Percentiles rank a stretch among this genome's conserved stretches.
These are phyloP conservation scores for Melanotaenia duboulayi DNA, from an alignment of 2,113 vertebrate species.

Conservation along the genomic window DNA sequence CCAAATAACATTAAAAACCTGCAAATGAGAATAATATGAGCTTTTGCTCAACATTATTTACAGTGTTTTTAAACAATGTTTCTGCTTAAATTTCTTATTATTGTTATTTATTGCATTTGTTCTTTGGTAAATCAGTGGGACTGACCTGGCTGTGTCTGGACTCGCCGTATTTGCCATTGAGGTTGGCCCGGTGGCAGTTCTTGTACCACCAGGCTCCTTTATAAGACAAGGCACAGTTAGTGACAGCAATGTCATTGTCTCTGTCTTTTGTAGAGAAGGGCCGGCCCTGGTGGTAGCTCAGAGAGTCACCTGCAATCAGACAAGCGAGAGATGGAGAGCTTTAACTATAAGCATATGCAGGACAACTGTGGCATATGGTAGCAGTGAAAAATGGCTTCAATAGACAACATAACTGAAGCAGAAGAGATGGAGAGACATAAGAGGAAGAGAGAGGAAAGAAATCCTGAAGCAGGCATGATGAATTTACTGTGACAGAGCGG, in stretches of 20 bases:
- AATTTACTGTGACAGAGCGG: conserved; percentile 47
- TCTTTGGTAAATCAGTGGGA: not conserved
- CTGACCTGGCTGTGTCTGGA: conserved; percentile 97
- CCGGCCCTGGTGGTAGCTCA: conserved; percentile 97
- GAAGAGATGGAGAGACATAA: conserved; percentile 2
- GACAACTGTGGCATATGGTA: conserved; percentile 2
- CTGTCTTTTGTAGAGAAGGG: conserved; percentile 98
- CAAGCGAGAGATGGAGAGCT: not conserved
- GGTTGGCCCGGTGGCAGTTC: conserved; percentile 98
- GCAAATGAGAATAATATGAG: no score
- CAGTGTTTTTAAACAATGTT: no score
- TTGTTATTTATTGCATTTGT: not conserved
- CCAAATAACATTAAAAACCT: no score
- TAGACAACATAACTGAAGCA: conserved; percentile 31
- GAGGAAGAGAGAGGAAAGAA: conserved; percentile 2
- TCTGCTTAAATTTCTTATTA: no score
- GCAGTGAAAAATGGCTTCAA: conserved; percentile 19
- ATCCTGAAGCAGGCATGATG: conserved; percentile 15
- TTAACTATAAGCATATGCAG: conserved; percentile 3
- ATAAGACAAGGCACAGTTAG: conserved; percentile 98
- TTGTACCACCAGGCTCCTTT: conserved; percentile 99
- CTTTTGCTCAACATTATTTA: no score
- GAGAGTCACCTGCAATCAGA: conserved; percentile 89
- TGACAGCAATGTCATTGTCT: conserved; percentile 97
- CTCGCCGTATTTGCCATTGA: conserved; percentile 98